phyloP scores from a whole-genome alignment of 2,113 vertebrate species.

The Agapornis roseicollis region DNA sequence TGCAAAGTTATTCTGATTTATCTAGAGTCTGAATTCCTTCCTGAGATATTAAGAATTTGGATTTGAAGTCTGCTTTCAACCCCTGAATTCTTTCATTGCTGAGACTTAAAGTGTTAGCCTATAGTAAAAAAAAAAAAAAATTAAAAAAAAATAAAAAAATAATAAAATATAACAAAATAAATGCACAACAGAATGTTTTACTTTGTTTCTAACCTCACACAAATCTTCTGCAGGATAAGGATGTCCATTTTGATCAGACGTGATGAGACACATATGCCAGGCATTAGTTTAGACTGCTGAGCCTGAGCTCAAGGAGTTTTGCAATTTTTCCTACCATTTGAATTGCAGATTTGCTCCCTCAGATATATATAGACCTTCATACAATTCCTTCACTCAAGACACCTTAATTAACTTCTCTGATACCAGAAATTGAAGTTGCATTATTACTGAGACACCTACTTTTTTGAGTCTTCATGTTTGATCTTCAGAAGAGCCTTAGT shows the following conservation, averaged over 20 bases:
- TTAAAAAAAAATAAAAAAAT: not conserved
- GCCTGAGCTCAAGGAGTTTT: not conserved
- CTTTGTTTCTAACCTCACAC: not conserved
- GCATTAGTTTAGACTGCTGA: not conserved
- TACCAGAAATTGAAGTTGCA: fast-evolving
- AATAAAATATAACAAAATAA: not conserved
- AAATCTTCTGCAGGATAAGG: not conserved
- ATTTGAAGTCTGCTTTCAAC: not conserved
- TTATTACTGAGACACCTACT: not conserved
- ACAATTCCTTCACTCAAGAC: not conserved
- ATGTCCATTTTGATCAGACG: not conserved
- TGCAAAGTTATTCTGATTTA: not conserved
- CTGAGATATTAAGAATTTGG: not conserved
- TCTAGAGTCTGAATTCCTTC: not conserved
- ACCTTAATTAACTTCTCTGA: not conserved
- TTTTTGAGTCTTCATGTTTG: not conserved
- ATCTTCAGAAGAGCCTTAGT: fast-evolving
- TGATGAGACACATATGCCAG: not conserved
- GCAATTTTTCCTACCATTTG: not conserved
- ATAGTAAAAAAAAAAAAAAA: not conserved
- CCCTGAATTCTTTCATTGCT: not conserved
- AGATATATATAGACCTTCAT: not conserved
- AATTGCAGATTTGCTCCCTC: not conserved
- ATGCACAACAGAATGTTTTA: not conserved
- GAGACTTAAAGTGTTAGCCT: not conserved